Base-by-base conservation (phyloP, 2,113 vertebrate genomes). In the Eonycteris spelaea region DNA sequence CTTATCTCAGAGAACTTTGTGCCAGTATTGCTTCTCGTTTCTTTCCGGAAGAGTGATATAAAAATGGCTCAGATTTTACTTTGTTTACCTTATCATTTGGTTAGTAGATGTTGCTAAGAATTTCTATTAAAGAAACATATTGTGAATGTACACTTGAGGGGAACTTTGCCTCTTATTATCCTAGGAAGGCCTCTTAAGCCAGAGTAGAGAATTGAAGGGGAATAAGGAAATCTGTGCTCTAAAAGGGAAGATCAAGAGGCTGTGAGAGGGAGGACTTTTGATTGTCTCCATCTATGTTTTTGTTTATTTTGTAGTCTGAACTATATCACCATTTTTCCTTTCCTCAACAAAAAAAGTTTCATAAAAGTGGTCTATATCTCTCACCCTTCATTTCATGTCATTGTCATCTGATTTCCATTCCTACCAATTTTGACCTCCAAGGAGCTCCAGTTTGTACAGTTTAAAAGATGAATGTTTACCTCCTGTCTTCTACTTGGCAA, bases 11-110 rank as follows among this genome's bases (percentile, higher is more conserved):
- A 85, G 77, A 63, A 61, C 21, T 55, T 48, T 16, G 3, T 18
- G 19, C 22, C 4, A 21, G 33, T 5, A 2, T 26, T 6, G 0
- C 33, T 26, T 65, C 33, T 21, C 12, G 12, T 21, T 1, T 61
- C 22, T 84, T 84, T 75, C 35, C 57, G 74, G 55, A 83, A 75
- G 6, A 74, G n/a, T 3, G 15, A 71, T 24, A 5, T 1, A 63
- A 96, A 38, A 40, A 11, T 30, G 30, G 21, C 45, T 40, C 1
- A 67, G 48, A 22, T 28, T 1, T 35, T 57, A 38, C 6, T 26
- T 73, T 70, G 7, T 26, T 9, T 68, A 38, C 35, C 21, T n/a
- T n/a, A 21, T 18, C 48, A 30, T 51, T 55, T 55, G 28, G 4
- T 73, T 74, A 92, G n/a, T 38, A 30, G 5, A 88, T 16, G 28